phyloP scores from a whole-genome alignment of 2,888 invertebrate species.

The Hypsopygia costalis region DNA sequence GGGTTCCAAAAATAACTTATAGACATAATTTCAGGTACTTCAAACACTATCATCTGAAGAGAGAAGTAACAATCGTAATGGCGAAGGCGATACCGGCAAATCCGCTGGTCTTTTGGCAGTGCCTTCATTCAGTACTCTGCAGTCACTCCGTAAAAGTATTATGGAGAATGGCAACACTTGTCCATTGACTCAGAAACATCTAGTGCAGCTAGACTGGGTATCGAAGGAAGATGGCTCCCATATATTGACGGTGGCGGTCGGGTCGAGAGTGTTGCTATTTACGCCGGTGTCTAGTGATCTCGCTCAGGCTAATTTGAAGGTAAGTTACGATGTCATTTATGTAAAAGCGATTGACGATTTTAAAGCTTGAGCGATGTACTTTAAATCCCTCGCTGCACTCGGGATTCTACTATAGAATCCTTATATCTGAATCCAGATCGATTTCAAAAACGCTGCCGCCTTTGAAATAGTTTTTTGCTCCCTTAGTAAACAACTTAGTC shows the following conservation, averaged over 20 bases:
- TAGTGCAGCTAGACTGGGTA: constrained; percentile 99
- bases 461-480: no score
- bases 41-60: constrained; percentile 92
- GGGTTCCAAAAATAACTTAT: no score
- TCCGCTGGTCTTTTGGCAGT: constrained; percentile 88
- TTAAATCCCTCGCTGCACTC: no score
- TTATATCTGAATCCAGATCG: no score
- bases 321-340: constrained; percentile 21
- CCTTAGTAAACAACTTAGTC: no score
- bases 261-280: constrained; percentile 94
- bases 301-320: constrained; percentile 95
- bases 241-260: constrained; percentile 97
- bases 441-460: no score
- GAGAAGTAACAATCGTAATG: constrained; percentile 79
- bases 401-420: no score
- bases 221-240: constrained; percentile 99
- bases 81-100: constrained; percentile 75
- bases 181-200: constrained; percentile 93
- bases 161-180: constrained; percentile 96
- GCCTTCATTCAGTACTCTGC: constrained; percentile 94
- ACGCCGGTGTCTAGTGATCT: constrained; percentile 97
- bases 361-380: no score
- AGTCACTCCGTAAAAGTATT: constrained; percentile 92
- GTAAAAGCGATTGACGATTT: no score
- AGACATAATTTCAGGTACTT: constrained; percentile 76